Evolutionary conservation across 1,140 invertebrate species (phyloP).

Genomic region (Agrypnia vestita): DNA sequence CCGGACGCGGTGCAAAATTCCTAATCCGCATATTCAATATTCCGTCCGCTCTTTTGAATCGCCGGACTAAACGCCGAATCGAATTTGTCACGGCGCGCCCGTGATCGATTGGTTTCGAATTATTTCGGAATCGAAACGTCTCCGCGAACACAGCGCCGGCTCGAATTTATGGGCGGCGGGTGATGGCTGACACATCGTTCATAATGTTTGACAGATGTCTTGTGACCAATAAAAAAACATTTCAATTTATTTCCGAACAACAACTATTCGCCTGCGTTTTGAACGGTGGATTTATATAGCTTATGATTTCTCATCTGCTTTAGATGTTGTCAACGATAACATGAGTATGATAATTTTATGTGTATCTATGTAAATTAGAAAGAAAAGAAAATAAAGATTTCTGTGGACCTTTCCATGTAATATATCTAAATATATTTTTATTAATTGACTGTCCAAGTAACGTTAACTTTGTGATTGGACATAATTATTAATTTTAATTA

Average conservation of each 20-base stretch:
- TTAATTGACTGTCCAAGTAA: too few relatives aligned
- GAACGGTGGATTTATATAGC: too few relatives aligned
- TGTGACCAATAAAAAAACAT: conserved; percentile 6
- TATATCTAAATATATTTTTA: too few relatives aligned
- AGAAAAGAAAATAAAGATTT: too few relatives aligned
- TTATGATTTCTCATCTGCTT: too few relatives aligned
- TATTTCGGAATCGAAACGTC: not conserved
- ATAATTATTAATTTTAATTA: too few relatives aligned
- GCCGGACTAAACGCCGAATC: conserved; percentile 44
- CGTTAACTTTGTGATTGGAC: too few relatives aligned
- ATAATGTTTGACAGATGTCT: not conserved
- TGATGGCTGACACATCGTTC: not conserved
- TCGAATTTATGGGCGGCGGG: not conserved
- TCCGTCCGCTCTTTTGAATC: conserved; percentile 46
- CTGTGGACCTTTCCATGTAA: too few relatives aligned
- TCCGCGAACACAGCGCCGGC: too few relatives aligned
- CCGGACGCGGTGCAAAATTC: conserved; percentile 35
- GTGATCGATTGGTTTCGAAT: conserved; percentile 3
- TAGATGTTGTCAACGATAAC: too few relatives aligned
- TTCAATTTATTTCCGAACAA: not conserved
- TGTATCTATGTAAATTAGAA: too few relatives aligned
- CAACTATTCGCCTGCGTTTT: conserved; percentile 1
- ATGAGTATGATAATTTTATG: too few relatives aligned
- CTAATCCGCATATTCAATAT: conserved; percentile 45
- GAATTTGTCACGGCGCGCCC: conserved; percentile 2